These are phyloP conservation scores for Neria commutata DNA, from an alignment of 2,888 invertebrate genomes.

Conservation along the genomic window DNA sequence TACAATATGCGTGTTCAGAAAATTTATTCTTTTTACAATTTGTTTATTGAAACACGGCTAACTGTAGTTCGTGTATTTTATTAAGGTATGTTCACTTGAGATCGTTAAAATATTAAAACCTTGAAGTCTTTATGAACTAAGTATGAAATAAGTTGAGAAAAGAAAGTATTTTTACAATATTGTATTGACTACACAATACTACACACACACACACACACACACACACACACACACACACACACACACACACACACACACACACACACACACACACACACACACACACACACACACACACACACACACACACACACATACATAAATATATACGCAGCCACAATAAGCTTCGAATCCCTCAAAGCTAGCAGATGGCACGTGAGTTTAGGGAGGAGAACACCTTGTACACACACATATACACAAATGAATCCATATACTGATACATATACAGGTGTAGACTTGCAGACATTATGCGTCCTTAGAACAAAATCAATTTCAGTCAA, in stretches of 20 bases:
- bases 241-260: constrained; percentile 8
- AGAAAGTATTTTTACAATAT: constrained; percentile 17
- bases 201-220: constrained; percentile 1
- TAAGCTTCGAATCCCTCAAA: no score
- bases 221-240: constrained; percentile 11
- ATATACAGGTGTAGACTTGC: background rate
- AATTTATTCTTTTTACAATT: no score
- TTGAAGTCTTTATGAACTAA: background rate
- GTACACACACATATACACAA: constrained; percentile 17
- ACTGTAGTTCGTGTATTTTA: background rate
- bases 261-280: constrained; percentile 7
- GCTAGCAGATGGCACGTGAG: no score
- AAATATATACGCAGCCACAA: background rate
- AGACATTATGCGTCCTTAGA: constrained; percentile 53
- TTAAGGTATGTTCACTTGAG: background rate
- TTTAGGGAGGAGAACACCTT: no score
- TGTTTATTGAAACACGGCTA: background rate
- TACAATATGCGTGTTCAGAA: no score
- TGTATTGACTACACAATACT: constrained; percentile 10
- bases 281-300: background rate
- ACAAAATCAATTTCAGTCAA: constrained; percentile 61
- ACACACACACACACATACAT: constrained; percentile 7
- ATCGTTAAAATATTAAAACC: constrained; percentile 2
- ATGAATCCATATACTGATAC: no score
- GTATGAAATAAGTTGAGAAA: background rate